These are phyloP conservation scores for Pogonocichla stellata DNA, from an alignment of 2,113 vertebrate species.

Conservation along the genomic window DNA sequence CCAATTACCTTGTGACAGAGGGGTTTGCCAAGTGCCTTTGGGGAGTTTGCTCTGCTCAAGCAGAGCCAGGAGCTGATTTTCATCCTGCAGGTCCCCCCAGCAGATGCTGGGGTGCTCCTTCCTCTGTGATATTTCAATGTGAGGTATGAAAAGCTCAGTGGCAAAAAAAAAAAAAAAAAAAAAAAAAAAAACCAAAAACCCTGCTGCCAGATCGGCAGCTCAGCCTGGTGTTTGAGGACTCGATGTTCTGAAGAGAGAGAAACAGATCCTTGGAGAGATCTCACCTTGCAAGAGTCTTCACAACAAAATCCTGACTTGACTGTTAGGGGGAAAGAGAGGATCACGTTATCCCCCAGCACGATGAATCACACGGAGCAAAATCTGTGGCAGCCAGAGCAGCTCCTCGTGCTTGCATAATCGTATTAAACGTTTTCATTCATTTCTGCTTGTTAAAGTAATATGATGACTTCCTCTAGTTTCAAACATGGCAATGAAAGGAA, in stretches of 20 bases:
- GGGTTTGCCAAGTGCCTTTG: background rate
- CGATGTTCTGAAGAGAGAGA: background rate
- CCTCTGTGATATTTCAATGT: background rate
- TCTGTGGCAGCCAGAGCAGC: background rate
- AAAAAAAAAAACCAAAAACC: too few species aligned
- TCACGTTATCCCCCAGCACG: background rate
- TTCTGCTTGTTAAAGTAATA: slow-evolving; percentile 64
- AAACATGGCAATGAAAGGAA: slow-evolving; percentile 55
- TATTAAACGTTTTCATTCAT: slow-evolving; percentile 64
- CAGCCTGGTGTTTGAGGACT: background rate
- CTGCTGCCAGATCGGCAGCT: background rate
- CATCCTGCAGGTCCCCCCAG: background rate
- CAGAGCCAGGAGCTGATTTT: background rate
- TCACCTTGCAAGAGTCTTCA: background rate
- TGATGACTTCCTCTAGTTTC: slow-evolving; percentile 54
- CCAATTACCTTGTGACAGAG: background rate
- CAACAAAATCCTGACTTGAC: background rate
- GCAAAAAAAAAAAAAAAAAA: background rate
- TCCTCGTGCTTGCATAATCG: slow-evolving; percentile 26
- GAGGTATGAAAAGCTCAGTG: background rate
- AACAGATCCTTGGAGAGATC: background rate
- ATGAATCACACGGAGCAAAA: slow-evolving; percentile 12
- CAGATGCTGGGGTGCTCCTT: background rate
- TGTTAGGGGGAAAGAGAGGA: background rate
- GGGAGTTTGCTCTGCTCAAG: background rate